Percentiles rank a stretch among this genome's conserved stretches.
These are phyloP conservation scores for Silurus aristotelis DNA, from an alignment of 2,797 vertebrate species.

Conservation along the genomic window DNA sequence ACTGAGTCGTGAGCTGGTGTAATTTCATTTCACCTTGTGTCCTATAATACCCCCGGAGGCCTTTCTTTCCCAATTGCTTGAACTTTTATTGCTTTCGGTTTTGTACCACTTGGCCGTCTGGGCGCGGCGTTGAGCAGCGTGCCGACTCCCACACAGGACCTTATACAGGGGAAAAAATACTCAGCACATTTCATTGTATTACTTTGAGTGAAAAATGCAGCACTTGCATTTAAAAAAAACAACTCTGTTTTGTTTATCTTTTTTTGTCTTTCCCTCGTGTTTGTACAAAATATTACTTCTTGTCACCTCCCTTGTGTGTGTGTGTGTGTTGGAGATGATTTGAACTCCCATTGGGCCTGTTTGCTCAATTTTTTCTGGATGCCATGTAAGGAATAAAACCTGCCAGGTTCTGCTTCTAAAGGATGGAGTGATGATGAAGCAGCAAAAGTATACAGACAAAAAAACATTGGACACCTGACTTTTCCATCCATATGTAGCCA, in stretches of 20 bases:
- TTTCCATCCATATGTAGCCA: too few relatives aligned
- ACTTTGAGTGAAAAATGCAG: constrained; percentile 3
- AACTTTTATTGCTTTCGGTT: constrained; percentile 14
- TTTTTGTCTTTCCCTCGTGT: not conserved
- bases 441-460: too few relatives aligned
- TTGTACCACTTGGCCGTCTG: constrained; percentile 4
- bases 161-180: not conserved
- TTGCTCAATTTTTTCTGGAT: not conserved
- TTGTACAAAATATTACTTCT: not conserved
- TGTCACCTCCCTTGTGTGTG: not conserved
- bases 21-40: constrained; percentile 17
- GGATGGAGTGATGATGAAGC: not conserved
- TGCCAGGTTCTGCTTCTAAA: too few relatives aligned
- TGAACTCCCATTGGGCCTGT: not conserved
- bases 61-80: not conserved
- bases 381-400: not conserved
- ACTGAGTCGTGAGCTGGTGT: not conserved
- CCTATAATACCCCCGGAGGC: not conserved
- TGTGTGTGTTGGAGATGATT: not conserved
- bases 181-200: constrained; percentile 41
- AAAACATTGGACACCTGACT: too few relatives aligned
- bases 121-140: constrained; percentile 3
- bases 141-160: constrained; percentile 10
- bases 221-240: not conserved
- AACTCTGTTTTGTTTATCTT: not conserved